These are phyloP conservation scores for Sus cebifrons DNA, from an alignment of 2,797 vertebrate genomes.

Conservation along the genomic window DNA sequence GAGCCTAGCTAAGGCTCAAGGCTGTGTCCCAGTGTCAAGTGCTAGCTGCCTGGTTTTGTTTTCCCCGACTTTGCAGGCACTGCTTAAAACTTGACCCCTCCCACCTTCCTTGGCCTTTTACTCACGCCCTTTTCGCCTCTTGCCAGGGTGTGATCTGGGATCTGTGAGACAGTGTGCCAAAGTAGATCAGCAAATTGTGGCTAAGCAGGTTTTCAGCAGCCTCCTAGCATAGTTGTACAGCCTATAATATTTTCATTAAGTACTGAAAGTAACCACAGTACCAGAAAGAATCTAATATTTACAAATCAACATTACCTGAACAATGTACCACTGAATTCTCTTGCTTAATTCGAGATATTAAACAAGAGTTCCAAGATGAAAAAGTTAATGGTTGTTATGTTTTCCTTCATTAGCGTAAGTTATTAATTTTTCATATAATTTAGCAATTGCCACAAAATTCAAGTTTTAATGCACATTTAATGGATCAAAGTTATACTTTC, in stretches of 20 bases:
- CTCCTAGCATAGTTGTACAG: neutral
- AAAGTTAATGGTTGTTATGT: neutral
- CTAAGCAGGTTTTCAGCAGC: neutral
- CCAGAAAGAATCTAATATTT: neutral
- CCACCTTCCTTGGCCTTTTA: neutral
- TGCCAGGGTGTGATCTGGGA: neutral
- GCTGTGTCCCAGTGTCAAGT: neutral
- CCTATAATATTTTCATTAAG: neutral
- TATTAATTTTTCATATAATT: constrained; percentile 15
- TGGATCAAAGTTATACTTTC: neutral
- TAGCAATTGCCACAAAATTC: neutral
- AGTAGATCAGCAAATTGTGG: neutral
- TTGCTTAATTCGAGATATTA: neutral
- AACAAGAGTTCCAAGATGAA: neutral
- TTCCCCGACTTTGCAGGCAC: neutral
- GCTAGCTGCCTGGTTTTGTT: neutral
- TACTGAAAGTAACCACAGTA: neutral
- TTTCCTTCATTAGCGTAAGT: neutral
- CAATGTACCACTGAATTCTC: neutral
- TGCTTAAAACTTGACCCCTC: neutral
- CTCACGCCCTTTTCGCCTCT: neutral
- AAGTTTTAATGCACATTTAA: neutral
- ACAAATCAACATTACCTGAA: neutral
- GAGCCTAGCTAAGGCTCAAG: neutral
- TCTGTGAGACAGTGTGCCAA: neutral